phyloP scores from a whole-genome alignment of 2,113 vertebrate genomes.

The Otis tarda region DNA sequence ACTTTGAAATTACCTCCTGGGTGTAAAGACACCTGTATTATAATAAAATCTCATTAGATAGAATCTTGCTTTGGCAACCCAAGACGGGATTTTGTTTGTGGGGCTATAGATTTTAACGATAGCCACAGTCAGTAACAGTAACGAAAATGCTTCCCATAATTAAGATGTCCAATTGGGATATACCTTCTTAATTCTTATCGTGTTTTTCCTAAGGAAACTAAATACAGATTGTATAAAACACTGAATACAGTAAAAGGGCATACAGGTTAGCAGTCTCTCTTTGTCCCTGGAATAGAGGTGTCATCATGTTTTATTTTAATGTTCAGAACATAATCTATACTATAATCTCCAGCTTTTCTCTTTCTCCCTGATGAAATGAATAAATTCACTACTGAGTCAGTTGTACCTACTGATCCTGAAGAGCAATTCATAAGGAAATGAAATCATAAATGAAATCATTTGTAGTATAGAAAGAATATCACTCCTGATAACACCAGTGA shows the following conservation, averaged over 20 bases:
- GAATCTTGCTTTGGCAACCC: neutral
- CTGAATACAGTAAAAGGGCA: neutral
- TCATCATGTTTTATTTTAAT: neutral
- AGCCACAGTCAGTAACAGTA: neutral
- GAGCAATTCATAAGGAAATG: neutral
- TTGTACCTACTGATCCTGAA: neutral
- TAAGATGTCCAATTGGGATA: neutral
- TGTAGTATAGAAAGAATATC: neutral
- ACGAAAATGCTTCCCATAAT: neutral
- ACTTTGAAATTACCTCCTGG: neutral
- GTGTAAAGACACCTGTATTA: neutral
- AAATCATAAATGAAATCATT: neutral
- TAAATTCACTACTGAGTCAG: neutral
- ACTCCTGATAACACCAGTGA: neutral
- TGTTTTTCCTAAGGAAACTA: neutral
- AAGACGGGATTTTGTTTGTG: neutral
- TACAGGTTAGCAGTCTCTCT: neutral
- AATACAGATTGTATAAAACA: neutral
- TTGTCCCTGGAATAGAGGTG: neutral
- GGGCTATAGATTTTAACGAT: neutral
- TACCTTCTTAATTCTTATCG: neutral
- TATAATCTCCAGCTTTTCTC: neutral
- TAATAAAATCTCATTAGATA: neutral
- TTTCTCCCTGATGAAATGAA: neutral
- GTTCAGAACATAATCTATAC: neutral